Percentiles rank a stretch among this genome's conserved stretches.
Evolutionary conservation across 2,888 invertebrate genomes (phyloP).

Genomic region (Epistrophella euchroma): DNA sequence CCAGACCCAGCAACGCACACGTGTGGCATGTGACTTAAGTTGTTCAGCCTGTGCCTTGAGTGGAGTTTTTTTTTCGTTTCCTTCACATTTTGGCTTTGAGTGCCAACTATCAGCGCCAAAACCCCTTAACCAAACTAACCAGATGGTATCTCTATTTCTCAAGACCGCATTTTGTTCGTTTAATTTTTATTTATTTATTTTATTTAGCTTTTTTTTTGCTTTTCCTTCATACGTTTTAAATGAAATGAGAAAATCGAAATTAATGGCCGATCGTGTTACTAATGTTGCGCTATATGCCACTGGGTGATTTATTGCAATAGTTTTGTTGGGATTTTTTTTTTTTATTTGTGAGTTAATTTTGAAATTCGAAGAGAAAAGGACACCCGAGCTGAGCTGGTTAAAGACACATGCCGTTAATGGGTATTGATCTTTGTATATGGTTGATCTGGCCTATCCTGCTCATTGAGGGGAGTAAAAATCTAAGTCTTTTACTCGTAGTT

Average conservation of each 20-base stretch:
- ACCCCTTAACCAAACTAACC: constrained; percentile 45
- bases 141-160: constrained; percentile 61
- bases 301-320: constrained; percentile 73
- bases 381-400: constrained; percentile 44
- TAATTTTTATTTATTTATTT: constrained; percentile 19
- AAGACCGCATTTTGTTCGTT: constrained; percentile 56
- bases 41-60: background rate
- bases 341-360: constrained; percentile 25
- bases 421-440: constrained; percentile 21
- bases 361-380: constrained; percentile 53
- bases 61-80: constrained; percentile 27
- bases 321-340: constrained; percentile 30
- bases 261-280: constrained; percentile 75
- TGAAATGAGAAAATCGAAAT: constrained; percentile 73
- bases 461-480: constrained; percentile 11
- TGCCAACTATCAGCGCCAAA: constrained; percentile 52
- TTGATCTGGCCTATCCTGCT: constrained; percentile 23
- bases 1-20: constrained; percentile 49
- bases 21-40: constrained; percentile 39
- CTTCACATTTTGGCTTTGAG: constrained; percentile 26
- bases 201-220: constrained; percentile 16
- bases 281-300: constrained; percentile 75
- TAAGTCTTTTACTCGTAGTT: constrained; percentile 49
- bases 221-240: constrained; percentile 29
- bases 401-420: constrained; percentile 51